phyloP scores from a whole-genome alignment of 2,888 invertebrate genomes.

The Watsonalla binaria region DNA sequence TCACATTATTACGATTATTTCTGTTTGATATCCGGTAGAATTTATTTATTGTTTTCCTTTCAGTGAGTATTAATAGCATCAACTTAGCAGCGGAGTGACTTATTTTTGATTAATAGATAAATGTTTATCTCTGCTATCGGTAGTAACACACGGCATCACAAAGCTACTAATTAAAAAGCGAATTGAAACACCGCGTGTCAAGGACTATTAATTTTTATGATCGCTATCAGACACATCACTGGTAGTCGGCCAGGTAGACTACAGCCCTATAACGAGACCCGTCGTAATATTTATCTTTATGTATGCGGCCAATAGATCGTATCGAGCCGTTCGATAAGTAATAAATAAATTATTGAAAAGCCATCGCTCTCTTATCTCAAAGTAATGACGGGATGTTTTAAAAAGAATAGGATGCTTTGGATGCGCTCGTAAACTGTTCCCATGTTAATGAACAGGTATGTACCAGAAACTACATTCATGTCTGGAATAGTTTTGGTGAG shows the following conservation, averaged over 20 bases:
- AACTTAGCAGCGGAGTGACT: constrained; percentile 9
- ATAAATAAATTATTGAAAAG: constrained; percentile 57
- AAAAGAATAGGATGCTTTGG: constrained; percentile 27
- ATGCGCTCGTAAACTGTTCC: constrained; percentile 19
- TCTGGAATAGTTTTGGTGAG: neutral
- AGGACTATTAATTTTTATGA: constrained; percentile 68
- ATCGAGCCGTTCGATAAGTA: constrained; percentile 43
- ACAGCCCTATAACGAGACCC: constrained; percentile 39
- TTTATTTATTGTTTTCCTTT: no score
- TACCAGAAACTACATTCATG: neutral
- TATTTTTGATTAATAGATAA: constrained; percentile 31
- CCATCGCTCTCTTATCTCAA: constrained; percentile 36
- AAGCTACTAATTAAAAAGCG: constrained; percentile 56
- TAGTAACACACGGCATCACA: constrained; percentile 26
- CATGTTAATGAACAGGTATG: neutral
- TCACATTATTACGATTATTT: no score
- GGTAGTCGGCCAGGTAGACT: constrained; percentile 18
- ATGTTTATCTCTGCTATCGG: constrained; percentile 28
- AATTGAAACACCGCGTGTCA: constrained; percentile 60
- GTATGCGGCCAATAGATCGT: constrained; percentile 51
- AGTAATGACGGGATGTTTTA: constrained; percentile 25
- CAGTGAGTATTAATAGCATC: no score
- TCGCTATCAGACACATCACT: constrained; percentile 38
- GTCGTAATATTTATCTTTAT: constrained; percentile 51
- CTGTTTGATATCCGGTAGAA: no score